Conservation (phyloP, 2,113 vertebrate species). For the Brachypodius melanocephalos region DNA sequence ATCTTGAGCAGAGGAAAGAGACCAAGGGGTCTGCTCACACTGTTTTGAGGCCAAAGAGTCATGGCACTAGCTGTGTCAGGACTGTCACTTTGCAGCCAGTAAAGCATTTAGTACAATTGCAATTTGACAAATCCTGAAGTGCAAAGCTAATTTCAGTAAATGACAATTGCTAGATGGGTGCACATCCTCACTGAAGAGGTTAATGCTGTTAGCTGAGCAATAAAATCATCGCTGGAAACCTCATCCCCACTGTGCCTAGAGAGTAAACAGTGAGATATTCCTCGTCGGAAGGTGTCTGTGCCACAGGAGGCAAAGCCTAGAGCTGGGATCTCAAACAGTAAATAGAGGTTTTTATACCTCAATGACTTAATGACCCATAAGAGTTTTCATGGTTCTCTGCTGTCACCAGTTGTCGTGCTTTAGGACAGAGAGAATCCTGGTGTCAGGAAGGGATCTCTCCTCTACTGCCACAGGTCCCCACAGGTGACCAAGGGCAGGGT, state of each 20-base stretch:
- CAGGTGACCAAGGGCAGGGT: neutral
- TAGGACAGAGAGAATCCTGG: neutral
- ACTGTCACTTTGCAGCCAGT: neutral
- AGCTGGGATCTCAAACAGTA: neutral
- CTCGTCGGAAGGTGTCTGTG: neutral
- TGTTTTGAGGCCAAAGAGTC: neutral
- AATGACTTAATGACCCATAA: neutral
- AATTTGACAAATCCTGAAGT: neutral
- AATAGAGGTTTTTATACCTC: neutral
- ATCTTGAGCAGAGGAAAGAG: neutral
- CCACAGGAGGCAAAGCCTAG: neutral
- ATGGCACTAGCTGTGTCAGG: neutral
- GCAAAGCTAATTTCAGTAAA: neutral
- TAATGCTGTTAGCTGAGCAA: neutral
- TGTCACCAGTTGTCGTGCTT: neutral
- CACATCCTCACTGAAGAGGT: neutral
- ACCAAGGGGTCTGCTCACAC: neutral
- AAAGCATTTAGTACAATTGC: constrained; percentile 4
- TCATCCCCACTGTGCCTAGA: neutral
- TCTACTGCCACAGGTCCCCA: neutral
- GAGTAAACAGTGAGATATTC: neutral
- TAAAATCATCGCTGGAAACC: neutral
- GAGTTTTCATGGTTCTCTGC: neutral
- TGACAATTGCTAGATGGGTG: neutral
- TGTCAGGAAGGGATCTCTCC: neutral